Base-by-base conservation (phyloP, 2,113 vertebrate genomes). In the Thalassoma bifasciatum region DNA sequence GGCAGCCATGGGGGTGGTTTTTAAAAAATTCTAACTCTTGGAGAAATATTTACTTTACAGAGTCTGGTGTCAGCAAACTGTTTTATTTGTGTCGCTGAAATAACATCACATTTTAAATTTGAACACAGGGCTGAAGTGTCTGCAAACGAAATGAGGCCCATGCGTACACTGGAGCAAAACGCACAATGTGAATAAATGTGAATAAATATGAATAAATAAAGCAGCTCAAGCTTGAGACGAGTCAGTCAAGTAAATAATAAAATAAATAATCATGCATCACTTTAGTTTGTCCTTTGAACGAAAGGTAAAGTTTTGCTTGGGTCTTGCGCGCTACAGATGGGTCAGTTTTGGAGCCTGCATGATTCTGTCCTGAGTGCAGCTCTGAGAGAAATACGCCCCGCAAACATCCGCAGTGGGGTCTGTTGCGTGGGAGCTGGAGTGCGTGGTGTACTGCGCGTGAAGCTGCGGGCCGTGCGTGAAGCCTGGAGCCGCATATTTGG, bases 291-390 rank as follows among this genome's bases (percentile, higher is more conserved):
- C 22, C 12, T 16, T 42, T 63, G n/a, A 24, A 65, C 70, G 11
- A 26, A 21, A 42, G 10, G 19, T 46, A 46, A 10, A 12, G 9
- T 38, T 22, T 30, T n/a, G 22, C 2, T 5, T 19, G 17, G 21
- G 10, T 56, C 5, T 51, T 0, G 40, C 30, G 21, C 21, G 51
- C 95, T 96, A 98, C 94, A 97, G 94, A 92, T 98, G 96, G 86
- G 96, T 98, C 89, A 98, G 88, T 88, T 96, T 98, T 75, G 96
- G 96, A 68, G 96, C 96, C 87, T 95, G 95, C 92, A 96, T 91
- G 92, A 97, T 96, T 94, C 96, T 95, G 91, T 96, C 96, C 93
- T 96, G 96, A 92, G 91, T 79, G 58, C 95, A 95, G 88, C 95
- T 94, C 46, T 94, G 84, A 14, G 94, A 88, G 86, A 96, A 96